Percentiles rank a stretch among this genome's conserved stretches.
Conservation (phyloP, 2,113 vertebrate genomes). For the Epinephelus lanceolatus region DNA sequence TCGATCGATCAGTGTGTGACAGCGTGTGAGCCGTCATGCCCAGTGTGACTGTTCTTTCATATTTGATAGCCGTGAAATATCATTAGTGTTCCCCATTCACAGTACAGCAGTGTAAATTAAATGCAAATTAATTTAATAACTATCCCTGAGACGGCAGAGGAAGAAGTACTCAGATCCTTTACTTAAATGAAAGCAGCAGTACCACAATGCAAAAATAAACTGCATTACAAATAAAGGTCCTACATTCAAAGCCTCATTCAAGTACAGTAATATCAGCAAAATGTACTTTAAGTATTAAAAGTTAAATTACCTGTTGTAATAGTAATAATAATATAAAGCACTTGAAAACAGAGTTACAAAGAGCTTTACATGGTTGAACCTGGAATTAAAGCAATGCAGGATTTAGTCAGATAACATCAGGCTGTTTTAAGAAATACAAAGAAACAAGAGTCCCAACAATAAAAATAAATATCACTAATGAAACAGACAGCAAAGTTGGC, state of each 20-base stretch:
- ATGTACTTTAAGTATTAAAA: not conserved
- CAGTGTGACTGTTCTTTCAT: constrained; percentile 8
- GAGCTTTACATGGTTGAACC: too few species aligned
- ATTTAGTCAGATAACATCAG: too few species aligned
- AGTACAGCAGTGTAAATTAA: not conserved
- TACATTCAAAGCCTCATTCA: not conserved
- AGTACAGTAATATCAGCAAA: not conserved
- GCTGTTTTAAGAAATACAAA: too few species aligned
- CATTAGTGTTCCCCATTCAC: not conserved
- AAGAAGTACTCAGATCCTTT: not conserved
- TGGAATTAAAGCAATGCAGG: too few species aligned
- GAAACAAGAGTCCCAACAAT: too few species aligned
- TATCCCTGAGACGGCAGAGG: not conserved
- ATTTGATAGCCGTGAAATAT: not conserved
- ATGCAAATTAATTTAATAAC: not conserved
- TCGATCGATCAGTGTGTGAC: not conserved
- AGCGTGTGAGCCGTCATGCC: not conserved
- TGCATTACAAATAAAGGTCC: too few species aligned
- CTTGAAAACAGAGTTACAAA: too few species aligned
- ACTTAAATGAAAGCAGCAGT: not conserved
- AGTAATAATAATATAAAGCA: too few species aligned
- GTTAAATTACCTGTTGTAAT: not conserved
- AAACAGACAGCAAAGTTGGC: too few species aligned
- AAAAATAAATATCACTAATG: too few species aligned
- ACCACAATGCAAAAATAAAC: not conserved